Conservation (phyloP, 2,888 invertebrate species). For the Zootermopsis nevadensis region DNA sequence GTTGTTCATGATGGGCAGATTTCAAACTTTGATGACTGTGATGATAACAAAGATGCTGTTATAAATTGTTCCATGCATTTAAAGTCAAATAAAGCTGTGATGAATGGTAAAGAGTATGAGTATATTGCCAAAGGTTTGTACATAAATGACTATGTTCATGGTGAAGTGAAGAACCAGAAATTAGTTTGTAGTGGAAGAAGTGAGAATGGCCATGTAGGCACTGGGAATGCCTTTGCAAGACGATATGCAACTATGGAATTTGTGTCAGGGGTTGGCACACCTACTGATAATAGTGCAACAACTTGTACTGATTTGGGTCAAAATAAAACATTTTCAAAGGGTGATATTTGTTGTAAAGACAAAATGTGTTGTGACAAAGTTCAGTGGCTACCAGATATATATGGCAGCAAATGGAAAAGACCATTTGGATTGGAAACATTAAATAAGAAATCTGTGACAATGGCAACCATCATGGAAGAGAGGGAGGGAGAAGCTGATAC, state of each 20-base stretch:
- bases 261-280: neutral
- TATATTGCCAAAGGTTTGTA: conserved; percentile 11
- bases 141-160: conserved; percentile 4
- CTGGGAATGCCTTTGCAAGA: conserved; percentile 16
- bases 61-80: neutral
- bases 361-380: neutral
- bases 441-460: conserved; percentile 57
- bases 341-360: neutral
- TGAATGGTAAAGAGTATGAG: conserved; percentile 22
- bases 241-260: conserved; percentile 22
- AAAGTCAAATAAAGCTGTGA: neutral
- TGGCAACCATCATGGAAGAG: conserved; percentile 87
- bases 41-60: neutral
- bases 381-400: neutral
- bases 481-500: conserved; percentile 66
- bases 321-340: neutral
- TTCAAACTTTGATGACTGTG: neutral
- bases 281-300: neutral
- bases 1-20: conserved; percentile 41
- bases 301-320: neutral
- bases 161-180: neutral
- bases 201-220: neutral
- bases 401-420: conserved; percentile 32
- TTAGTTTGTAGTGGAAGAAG: neutral
- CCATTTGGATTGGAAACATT: conserved; percentile 26